Conservation (phyloP, 2,888 invertebrate genomes). For the Pyrgus malvae region DNA sequence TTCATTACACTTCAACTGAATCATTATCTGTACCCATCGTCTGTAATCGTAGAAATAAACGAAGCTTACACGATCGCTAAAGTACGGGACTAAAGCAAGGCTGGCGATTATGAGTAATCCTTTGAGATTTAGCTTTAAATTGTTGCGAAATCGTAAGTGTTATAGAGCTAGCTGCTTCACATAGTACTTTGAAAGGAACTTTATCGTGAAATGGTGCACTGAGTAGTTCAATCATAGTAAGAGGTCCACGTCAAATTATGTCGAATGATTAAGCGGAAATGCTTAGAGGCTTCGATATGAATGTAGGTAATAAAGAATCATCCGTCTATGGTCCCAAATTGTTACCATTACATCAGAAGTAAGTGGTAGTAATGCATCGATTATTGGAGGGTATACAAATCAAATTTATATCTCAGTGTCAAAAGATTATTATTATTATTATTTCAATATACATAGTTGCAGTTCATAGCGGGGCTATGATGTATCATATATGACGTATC, state of each 20-base stretch:
- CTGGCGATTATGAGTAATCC: conserved; percentile 23
- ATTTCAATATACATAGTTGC: too few species aligned
- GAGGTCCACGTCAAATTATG: conserved; percentile 41
- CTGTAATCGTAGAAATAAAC: conserved; percentile 23
- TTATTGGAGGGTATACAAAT: neutral
- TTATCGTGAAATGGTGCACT: too few species aligned
- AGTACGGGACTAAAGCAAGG: conserved; percentile 15
- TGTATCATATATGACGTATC: too few species aligned
- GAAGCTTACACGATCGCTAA: conserved; percentile 23
- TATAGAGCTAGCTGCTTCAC: neutral
- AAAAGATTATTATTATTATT: too few species aligned
- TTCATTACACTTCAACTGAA: conserved; percentile 36
- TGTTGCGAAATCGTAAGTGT: conserved; percentile 10
- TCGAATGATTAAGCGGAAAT: conserved; percentile 47
- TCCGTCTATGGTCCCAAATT: conserved; percentile 37
- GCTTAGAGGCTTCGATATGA: conserved; percentile 36
- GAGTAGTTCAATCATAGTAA: too few species aligned
- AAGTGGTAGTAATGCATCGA: conserved; percentile 20
- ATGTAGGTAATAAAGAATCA: conserved; percentile 41
- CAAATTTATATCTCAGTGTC: too few species aligned
- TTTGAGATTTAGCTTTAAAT: conserved; percentile 15
- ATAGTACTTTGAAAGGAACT: too few species aligned
- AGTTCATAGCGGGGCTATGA: too few species aligned
- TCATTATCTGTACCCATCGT: conserved; percentile 26
- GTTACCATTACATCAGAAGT: conserved; percentile 2